Evolutionary conservation across 1,140 invertebrate genomes (phyloP).

Genomic region (Sarcophaga bullata): DNA sequence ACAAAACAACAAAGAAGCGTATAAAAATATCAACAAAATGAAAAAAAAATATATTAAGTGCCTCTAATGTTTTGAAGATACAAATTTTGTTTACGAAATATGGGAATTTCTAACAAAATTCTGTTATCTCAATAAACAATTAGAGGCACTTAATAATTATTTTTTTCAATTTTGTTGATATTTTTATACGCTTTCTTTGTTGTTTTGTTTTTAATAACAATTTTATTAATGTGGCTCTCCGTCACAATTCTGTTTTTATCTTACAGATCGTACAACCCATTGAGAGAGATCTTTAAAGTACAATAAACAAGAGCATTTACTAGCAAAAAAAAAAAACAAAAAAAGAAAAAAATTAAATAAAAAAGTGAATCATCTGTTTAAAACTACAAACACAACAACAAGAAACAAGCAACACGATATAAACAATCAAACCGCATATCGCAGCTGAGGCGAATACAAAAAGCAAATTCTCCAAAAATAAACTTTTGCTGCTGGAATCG

Average conservation of each 20-base stretch:
- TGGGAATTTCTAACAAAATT: too few relatives aligned
- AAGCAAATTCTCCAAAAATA: conserved; percentile 23
- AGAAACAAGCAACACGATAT: not conserved
- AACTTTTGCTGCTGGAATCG: conserved; percentile 21
- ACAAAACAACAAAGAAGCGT: too few relatives aligned
- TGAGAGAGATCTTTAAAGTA: not conserved
- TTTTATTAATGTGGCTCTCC: conserved; percentile 21
- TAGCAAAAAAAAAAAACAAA: not conserved
- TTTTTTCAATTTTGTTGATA: not conserved
- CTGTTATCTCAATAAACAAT: too few relatives aligned
- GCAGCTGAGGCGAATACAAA: not conserved
- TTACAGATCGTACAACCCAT: conserved; percentile 10
- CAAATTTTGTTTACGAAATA: too few relatives aligned
- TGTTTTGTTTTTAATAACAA: not conserved
- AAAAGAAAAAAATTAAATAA: too few relatives aligned
- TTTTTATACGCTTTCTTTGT: conserved; percentile 13
- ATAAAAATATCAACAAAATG: too few relatives aligned
- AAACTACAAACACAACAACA: conserved; percentile 16
- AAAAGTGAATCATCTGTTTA: conserved; percentile 18
- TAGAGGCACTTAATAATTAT: too few relatives aligned
- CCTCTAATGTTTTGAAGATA: too few relatives aligned
- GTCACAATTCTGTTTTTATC: conserved; percentile 19
- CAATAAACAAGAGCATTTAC: not conserved
- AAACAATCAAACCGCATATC: not conserved
- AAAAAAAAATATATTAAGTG: too few relatives aligned